Conservation (phyloP, 2,888 invertebrate species). For the Gymnocheta viridis region DNA sequence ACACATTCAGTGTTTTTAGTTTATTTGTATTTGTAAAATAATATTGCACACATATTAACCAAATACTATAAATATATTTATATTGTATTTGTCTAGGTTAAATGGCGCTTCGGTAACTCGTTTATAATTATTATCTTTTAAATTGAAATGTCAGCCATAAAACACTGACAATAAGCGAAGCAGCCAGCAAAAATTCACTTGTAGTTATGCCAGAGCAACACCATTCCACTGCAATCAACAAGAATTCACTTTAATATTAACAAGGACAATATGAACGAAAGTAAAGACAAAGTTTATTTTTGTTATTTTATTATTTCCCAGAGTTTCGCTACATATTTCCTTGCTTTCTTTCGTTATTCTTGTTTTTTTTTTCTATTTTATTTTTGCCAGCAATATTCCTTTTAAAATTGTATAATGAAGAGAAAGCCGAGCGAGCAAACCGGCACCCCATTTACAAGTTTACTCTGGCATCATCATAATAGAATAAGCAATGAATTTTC, state of each 20-base stretch:
- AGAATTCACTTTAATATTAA: constrained; percentile 25
- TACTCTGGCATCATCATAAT: constrained; percentile 59
- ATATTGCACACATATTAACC: neutral
- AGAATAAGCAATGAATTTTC: constrained; percentile 52
- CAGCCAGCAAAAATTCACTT: constrained; percentile 39
- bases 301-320: constrained; percentile 35
- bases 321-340: constrained; percentile 19
- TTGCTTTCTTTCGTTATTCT: neutral
- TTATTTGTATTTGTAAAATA: constrained; percentile 43
- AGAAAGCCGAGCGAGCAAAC: constrained; percentile 37
- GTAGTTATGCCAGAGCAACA: constrained; percentile 19
- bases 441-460: constrained; percentile 56
- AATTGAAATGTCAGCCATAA: constrained; percentile 70
- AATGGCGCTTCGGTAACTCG: constrained; percentile 64
- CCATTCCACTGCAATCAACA: constrained; percentile 35
- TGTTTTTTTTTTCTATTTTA: neutral
- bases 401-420: constrained; percentile 64
- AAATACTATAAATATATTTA: neutral
- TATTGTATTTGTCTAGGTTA: constrained; percentile 58
- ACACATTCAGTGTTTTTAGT: neutral
- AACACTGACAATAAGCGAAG: constrained; percentile 65
- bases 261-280: constrained; percentile 50
- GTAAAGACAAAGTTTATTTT: constrained; percentile 56
- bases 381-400: constrained; percentile 32
- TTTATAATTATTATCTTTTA: constrained; percentile 70